Base-by-base conservation (phyloP, 2,113 vertebrate genomes). In the Bujurquina vittata region DNA sequence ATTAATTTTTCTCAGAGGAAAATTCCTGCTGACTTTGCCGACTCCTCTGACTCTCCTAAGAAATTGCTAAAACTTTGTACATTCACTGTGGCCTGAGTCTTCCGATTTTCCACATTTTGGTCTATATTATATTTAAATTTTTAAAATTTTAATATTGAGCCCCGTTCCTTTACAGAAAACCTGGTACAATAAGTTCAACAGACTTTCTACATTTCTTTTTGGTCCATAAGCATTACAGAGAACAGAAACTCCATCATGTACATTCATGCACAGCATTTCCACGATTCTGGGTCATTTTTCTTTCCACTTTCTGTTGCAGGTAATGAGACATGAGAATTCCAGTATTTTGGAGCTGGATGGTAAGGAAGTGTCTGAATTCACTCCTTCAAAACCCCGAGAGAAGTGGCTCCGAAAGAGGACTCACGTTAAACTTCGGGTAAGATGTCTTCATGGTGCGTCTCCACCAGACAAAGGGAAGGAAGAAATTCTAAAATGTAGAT, bases 331-430 rank as follows among this genome's bases (percentile, higher is more conserved):
- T 1, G 98, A 99, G 91, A 98, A 95, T 15, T 94, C 96, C n/a
- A 92, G 94, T 18, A 87, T 98, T 78, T 94, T 97, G 94, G 97
- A 99, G 91, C 96, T 93, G 4, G 92, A 97, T 6, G 96, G 95
- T 31, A 91, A 97, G 89, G 97, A 98, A 83, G 94, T 96, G 0
- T 95, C 96, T 0, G 95, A 96, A 0, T 96, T 97, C 86, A 97
- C 96, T 61, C 97, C 96, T 0, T 95, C 97, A 61, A 97, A 97
- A 86, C 96, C 97, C 17, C 95, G 97, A 0, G 98, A 99, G 94
- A 99, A 99, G 91, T 99, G 98, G 98, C 95, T 98, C 5, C 97
- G 98, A 20, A 98, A 97, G 92, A 96, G 98, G 90, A 99, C 98
- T 3, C 98, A 98, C 6, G 98, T 99, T 83, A 99, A 99, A 89